Percentiles rank a stretch among this genome's conserved stretches.
phyloP scores from a whole-genome alignment of 35 echinoderm and acorn worm species.

The Apostichopus californicus region DNA sequence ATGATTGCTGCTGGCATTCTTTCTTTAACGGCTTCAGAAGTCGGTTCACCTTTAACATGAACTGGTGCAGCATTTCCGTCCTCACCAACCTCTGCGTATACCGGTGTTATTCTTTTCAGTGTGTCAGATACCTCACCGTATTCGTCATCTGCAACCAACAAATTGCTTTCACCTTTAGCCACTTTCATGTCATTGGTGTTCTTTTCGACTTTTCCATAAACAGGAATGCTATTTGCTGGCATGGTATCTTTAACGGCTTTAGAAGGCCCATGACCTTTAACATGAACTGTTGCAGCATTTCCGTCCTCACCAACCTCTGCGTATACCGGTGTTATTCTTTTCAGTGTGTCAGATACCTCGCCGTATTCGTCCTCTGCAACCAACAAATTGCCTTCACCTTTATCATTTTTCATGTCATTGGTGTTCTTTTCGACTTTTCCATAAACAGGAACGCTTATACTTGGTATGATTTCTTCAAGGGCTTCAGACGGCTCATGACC shows the following conservation, averaged over 20 bases:
- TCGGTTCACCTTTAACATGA: background rate
- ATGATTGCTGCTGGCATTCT: background rate
- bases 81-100: background rate
- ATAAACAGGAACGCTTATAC: too few species aligned
- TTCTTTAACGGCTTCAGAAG: background rate
- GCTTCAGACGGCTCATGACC: too few species aligned
- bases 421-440: too few species aligned
- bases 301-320: too few species aligned
- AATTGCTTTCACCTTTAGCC: too few species aligned
- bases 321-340: too few species aligned
- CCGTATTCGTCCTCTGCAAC: too few species aligned
- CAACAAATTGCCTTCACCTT: too few species aligned
- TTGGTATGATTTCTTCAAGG: too few species aligned
- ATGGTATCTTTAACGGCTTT: background rate
- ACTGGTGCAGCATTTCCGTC: background rate
- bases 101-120: background rate
- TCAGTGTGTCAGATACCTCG: too few species aligned
- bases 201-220: background rate
- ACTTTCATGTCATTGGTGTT: background rate
- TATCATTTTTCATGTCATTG: too few species aligned
- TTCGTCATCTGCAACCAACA: background rate
- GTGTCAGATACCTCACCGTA: background rate
- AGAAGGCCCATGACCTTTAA: background rate
- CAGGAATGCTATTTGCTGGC: background rate
- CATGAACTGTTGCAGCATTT: background rate